These are phyloP conservation scores for Actenoides hombroni DNA, from an alignment of 2,113 vertebrate genomes.

Conservation along the genomic window DNA sequence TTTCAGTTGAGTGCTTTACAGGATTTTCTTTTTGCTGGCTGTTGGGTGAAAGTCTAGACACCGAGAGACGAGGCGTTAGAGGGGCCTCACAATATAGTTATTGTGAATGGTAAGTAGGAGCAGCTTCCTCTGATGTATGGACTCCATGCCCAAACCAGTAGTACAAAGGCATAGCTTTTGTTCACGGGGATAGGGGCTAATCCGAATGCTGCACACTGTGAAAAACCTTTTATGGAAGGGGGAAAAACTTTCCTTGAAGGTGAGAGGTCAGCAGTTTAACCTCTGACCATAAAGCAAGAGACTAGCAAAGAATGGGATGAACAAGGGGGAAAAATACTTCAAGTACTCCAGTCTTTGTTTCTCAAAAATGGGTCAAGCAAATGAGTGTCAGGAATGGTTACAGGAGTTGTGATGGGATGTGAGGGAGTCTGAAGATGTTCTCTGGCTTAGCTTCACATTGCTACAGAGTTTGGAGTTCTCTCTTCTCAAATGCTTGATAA, in stretches of 20 bases:
- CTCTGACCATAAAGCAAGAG: constrained; percentile 86
- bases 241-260: constrained; percentile 83
- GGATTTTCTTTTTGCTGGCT: constrained; percentile 90
- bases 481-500: background rate
- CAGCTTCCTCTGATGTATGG: constrained; percentile 88
- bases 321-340: constrained; percentile 59
- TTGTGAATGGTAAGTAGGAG: constrained; percentile 88
- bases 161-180: constrained; percentile 90
- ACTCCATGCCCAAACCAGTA: constrained; percentile 78
- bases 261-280: constrained; percentile 97
- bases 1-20: constrained; percentile 96
- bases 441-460: background rate
- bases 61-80: constrained; percentile 77
- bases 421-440: background rate
- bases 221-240: constrained; percentile 86
- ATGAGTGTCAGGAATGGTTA: constrained; percentile 69
- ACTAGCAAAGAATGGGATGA: constrained; percentile 56
- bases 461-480: background rate
- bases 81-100: constrained; percentile 83
- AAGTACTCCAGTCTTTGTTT: constrained; percentile 74
- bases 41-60: constrained; percentile 90
- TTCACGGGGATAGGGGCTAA: constrained; percentile 86
- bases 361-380: constrained; percentile 68
- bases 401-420: constrained; percentile 26
- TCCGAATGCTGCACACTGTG: constrained; percentile 87